A percentile compares a stretch with the other conserved stretches of the same genome.
These are phyloP conservation scores for Saxidomus purpurata DNA, from an alignment of 1,140 invertebrate genomes.

Conservation along the genomic window DNA sequence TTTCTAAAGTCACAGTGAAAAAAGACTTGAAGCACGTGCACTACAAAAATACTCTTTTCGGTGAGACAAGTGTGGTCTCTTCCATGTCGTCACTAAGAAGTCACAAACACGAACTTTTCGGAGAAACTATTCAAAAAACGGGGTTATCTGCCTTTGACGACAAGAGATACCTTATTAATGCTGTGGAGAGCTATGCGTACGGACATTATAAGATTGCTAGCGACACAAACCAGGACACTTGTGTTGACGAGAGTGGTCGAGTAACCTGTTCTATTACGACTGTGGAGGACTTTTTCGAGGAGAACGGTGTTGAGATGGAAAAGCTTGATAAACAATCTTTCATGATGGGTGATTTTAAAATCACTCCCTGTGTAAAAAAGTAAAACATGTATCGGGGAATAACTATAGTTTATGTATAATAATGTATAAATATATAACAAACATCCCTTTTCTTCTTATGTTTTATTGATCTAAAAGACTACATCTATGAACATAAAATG, in stretches of 20 bases:
- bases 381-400: neutral
- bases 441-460: neutral
- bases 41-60: slow-evolving; percentile 43
- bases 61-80: slow-evolving; percentile 41
- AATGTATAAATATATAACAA: neutral
- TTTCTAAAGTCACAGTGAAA: slow-evolving; percentile 37
- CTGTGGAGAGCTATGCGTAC: slow-evolving; percentile 36
- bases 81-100: slow-evolving; percentile 37
- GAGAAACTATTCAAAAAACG: slow-evolving; percentile 30
- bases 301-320: neutral
- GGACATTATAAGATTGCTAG: slow-evolving; percentile 39
- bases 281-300: neutral
- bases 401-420: neutral
- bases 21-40: slow-evolving; percentile 28
- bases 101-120: slow-evolving; percentile 35
- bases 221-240: neutral
- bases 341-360: neutral
- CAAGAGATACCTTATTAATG: slow-evolving; percentile 21
- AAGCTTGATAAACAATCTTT: slow-evolving; percentile 33
- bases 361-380: slow-evolving; percentile 38
- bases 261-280: neutral
- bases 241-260: neutral
- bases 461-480: neutral
- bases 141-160: slow-evolving; percentile 38
- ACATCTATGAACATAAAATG: neutral